These are phyloP conservation scores for Philantomba maxwellii DNA, from an alignment of 2,113 vertebrate species.

Conservation along the genomic window DNA sequence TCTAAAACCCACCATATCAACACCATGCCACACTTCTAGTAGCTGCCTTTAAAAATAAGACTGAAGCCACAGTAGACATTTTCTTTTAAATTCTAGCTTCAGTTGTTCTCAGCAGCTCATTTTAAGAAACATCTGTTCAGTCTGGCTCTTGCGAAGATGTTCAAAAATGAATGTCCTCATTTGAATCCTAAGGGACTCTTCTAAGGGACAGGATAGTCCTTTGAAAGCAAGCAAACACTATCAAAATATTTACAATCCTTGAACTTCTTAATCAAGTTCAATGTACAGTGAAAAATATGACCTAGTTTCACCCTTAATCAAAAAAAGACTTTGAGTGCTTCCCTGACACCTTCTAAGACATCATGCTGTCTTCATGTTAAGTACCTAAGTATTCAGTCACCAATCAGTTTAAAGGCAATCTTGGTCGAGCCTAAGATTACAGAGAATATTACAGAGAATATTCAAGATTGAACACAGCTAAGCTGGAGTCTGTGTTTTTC, in stretches of 20 bases:
- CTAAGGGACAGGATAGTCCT: slow-evolving; percentile 16
- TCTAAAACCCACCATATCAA: not conserved
- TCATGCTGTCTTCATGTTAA: not conserved
- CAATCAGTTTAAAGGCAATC: not conserved
- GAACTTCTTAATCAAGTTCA: slow-evolving; percentile 38
- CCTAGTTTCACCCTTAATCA: slow-evolving; percentile 4
- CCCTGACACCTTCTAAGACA: not conserved
- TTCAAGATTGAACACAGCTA: not conserved
- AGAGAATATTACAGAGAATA: not conserved
- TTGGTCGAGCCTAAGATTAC: not conserved
- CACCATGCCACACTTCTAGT: not conserved
- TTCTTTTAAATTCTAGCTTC: slow-evolving; percentile 31
- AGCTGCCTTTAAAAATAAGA: slow-evolving; percentile 4
- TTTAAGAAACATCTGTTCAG: slow-evolving; percentile 64
- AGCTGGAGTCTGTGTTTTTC: not conserved
- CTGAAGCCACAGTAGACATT: not conserved
- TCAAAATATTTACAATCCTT: slow-evolving; percentile 35
- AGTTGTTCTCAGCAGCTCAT: slow-evolving; percentile 43
- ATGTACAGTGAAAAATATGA: not conserved
- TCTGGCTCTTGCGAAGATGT: slow-evolving; percentile 29
- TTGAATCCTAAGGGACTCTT: slow-evolving; percentile 33
- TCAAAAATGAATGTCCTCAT: slow-evolving; percentile 52
- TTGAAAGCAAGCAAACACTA: slow-evolving; percentile 38
- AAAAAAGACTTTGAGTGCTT: not conserved
- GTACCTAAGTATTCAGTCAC: not conserved